Evolutionary conservation across 2,888 invertebrate genomes (phyloP).

Genomic region (Enchytraeus crypticus): DNA sequence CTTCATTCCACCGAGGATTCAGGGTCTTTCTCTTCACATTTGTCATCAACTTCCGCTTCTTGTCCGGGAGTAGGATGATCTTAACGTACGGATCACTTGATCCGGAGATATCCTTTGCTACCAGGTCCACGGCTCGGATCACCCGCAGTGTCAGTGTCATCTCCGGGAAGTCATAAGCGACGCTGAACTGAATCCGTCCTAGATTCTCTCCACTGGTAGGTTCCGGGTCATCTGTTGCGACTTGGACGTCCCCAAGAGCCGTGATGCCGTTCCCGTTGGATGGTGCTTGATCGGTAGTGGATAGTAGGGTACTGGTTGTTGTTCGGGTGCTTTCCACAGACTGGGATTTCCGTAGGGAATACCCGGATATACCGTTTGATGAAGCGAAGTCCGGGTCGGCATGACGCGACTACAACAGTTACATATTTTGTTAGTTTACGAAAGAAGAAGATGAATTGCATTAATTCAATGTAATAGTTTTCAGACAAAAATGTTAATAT

Average conservation of each 20-base stretch:
- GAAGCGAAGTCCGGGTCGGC: no score
- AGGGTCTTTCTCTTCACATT: constrained; percentile 47
- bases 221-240: constrained; percentile 7
- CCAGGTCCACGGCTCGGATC: constrained; percentile 39
- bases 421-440: no score
- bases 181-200: constrained; percentile 38
- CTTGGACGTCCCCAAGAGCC: background rate
- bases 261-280: no score
- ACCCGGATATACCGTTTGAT: no score
- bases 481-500: no score
- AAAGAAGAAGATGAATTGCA: no score
- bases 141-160: constrained; percentile 40
- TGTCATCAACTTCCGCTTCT: constrained; percentile 40
- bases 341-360: no score
- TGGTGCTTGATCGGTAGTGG: no score
- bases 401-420: no score
- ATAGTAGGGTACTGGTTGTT: no score
- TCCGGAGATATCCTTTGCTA: constrained; percentile 47
- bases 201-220: constrained; percentile 9
- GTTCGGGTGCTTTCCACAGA: no score
- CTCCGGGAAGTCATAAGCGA: constrained; percentile 29
- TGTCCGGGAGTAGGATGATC: constrained; percentile 29
- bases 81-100: constrained; percentile 48
- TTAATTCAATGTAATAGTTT: no score
- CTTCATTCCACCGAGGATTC: constrained; percentile 48